Base-by-base conservation (phyloP, 1,140 invertebrate species). In the Ceratina calcarata region DNA sequence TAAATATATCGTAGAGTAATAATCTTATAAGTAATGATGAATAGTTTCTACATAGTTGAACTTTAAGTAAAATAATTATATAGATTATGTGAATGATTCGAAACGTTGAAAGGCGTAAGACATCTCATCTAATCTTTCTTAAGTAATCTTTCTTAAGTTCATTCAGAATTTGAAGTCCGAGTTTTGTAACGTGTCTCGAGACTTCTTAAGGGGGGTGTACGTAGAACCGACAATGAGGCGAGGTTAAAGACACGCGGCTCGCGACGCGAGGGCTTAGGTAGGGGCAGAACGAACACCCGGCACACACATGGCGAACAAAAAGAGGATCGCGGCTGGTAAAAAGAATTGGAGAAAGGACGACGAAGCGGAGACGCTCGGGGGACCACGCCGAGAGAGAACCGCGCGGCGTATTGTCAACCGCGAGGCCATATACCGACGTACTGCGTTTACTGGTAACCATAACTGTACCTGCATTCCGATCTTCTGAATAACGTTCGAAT, bases 381-480 rank as follows among this genome's bases (percentile, higher is more conserved):
- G 64, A 55, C 37, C 53, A 64, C 70, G 58, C 32, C 32, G 32
- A 37, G 57, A 73, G 76, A 88, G 88, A 88, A 90, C n/a, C n/a
- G n/a, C n/a, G 85, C 88, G 84, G 86, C 84, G 87, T 80, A 89
- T 89, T 89, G 87, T 88, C 81, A 89, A 83, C 74, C 71, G 67
- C 74, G 66, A 76, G 83, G 80, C 71, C 80, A 27, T 85, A 68
- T 65, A 72, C 78, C 72, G 78, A 67, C 83, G 89, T 82, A 69
- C 64, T 84, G 84, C 87, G 76, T 86, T 37, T 85, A 89, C 90
- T 91, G 88, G 86, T 85, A 87, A 84, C 85, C 82, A 83, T 91
- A 91, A 92, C 90, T 91, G 91, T 91, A 90, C 89, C 75, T 87
- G 89, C 89, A 92, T 92, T 92, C 90, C 90, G 82, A 89, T 86